Conservation (phyloP, 2,888 invertebrate species). For the Polyploca ridens region DNA sequence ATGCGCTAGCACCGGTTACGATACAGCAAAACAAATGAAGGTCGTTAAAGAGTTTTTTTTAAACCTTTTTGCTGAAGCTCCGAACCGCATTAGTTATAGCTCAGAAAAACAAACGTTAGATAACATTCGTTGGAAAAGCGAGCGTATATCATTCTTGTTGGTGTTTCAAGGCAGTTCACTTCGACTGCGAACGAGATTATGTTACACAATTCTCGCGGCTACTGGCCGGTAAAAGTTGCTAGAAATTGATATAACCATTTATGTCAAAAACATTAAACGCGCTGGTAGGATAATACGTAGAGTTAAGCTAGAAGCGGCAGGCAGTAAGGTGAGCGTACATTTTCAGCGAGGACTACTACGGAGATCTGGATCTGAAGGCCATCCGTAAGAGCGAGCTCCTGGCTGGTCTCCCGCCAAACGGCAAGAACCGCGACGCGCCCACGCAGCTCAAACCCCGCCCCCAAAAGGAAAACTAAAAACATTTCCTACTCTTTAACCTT, state of each 20-base stretch:
- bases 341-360: conserved; percentile 98
- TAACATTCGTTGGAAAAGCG: conserved; percentile 68
- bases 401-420: conserved; percentile 89
- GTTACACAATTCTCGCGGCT: conserved; percentile 72
- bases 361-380: conserved; percentile 96
- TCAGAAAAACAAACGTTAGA: conserved; percentile 62
- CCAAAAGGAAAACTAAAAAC: conserved; percentile 80
- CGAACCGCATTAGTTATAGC: conserved; percentile 40
- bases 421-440: conserved; percentile 72
- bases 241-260: conserved; percentile 64
- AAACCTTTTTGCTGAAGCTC: conserved; percentile 51
- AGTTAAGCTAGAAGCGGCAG: conserved; percentile 63
- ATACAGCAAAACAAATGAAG: conserved; percentile 43
- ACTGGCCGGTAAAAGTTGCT: conserved; percentile 66
- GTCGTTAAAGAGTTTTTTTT: conserved; percentile 39
- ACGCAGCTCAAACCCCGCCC: conserved; percentile 85
- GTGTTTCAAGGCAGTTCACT: conserved; percentile 78
- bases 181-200: conserved; percentile 63
- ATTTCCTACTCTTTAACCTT: conserved; percentile 61
- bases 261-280: conserved; percentile 40
- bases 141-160: conserved; percentile 69
- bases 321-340: conserved; percentile 80
- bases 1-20: conserved; percentile 46
- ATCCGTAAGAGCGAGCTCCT: conserved; percentile 97
- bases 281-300: conserved; percentile 51